These are phyloP conservation scores for Amphiprion percula DNA, from an alignment of 2,113 vertebrate genomes.

Conservation along the genomic window DNA sequence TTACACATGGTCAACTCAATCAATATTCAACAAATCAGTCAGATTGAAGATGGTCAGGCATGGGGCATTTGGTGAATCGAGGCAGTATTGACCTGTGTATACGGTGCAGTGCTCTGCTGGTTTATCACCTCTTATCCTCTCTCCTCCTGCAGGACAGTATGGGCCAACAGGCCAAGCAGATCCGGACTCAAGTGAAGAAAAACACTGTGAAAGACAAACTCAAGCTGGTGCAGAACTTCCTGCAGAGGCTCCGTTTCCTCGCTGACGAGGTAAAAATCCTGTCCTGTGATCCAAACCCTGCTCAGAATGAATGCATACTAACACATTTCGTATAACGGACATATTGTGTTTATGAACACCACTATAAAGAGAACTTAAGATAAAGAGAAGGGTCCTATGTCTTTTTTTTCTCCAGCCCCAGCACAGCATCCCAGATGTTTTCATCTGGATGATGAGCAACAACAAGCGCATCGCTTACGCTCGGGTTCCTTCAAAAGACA, in stretches of 20 bases:
- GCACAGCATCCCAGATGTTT: conserved; percentile 95
- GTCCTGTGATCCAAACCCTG: neutral
- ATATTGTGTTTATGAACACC: neutral
- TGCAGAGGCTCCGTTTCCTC: conserved; percentile 95
- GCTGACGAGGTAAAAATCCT: conserved; percentile 88
- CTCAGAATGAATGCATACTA: neutral
- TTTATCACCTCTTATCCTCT: neutral
- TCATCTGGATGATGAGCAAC: conserved; percentile 98
- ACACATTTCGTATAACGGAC: neutral
- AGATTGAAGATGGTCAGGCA: too few species aligned
- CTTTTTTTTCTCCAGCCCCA: conserved; percentile 87
- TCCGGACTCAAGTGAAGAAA: conserved; percentile 94
- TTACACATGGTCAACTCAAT: too few species aligned
- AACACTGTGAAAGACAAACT: conserved; percentile 94
- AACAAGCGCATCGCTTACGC: conserved; percentile 95
- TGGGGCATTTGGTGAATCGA: too few species aligned
- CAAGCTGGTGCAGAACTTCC: conserved; percentile 92
- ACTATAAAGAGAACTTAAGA: neutral
- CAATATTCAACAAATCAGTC: too few species aligned
- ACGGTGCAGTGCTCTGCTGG: too few species aligned
- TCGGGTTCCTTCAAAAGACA: conserved; percentile 94
- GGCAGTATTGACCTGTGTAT: too few species aligned
- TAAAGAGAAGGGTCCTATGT: neutral
- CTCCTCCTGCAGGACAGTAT: conserved; percentile 89
- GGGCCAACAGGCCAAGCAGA: conserved; percentile 91